phyloP scores from a whole-genome alignment of 2,113 vertebrate species.

The Ammodytes marinus region DNA sequence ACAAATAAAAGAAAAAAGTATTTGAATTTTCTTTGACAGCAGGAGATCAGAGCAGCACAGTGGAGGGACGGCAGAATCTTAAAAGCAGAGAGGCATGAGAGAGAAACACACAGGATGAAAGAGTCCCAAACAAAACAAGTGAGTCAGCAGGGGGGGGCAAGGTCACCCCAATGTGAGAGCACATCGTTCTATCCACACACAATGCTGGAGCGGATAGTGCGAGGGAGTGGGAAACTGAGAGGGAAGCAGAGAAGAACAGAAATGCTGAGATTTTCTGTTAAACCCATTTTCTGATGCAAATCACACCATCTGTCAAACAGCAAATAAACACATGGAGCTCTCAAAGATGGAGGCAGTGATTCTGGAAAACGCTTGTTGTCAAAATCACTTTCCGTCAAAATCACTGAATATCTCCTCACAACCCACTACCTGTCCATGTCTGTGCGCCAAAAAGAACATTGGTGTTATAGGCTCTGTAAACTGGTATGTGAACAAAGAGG shows the following conservation, averaged over 20 bases:
- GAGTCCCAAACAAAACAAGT: slow-evolving; percentile 70
- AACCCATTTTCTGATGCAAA: not conserved
- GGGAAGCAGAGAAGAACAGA: slow-evolving; percentile 11
- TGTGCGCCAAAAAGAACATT: too few species aligned
- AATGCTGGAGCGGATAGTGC: slow-evolving; percentile 3
- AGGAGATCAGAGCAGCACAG: slow-evolving; percentile 61
- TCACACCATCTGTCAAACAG: not conserved
- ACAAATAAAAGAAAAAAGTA: slow-evolving; percentile 7
- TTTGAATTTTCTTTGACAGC: slow-evolving; percentile 68
- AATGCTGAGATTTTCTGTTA: not conserved
- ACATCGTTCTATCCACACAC: slow-evolving; percentile 37
- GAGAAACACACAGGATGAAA: slow-evolving; percentile 63
- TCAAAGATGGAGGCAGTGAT: not conserved
- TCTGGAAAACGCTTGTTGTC: too few species aligned
- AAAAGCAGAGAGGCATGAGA: slow-evolving; percentile 37
- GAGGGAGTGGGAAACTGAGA: slow-evolving; percentile 22
- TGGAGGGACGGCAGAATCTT: slow-evolving; percentile 42
- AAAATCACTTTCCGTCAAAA: too few species aligned
- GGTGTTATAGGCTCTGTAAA: too few species aligned
- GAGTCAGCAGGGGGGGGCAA: slow-evolving; percentile 65
- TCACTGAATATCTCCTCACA: too few species aligned
- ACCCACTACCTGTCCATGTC: too few species aligned
- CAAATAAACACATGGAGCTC: not conserved
- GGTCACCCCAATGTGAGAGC: slow-evolving; percentile 62
- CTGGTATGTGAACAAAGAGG: too few species aligned